Evolutionary conservation across 2,797 vertebrate species (phyloP).

Genomic region (Melanogrammus aeglefinus): DNA sequence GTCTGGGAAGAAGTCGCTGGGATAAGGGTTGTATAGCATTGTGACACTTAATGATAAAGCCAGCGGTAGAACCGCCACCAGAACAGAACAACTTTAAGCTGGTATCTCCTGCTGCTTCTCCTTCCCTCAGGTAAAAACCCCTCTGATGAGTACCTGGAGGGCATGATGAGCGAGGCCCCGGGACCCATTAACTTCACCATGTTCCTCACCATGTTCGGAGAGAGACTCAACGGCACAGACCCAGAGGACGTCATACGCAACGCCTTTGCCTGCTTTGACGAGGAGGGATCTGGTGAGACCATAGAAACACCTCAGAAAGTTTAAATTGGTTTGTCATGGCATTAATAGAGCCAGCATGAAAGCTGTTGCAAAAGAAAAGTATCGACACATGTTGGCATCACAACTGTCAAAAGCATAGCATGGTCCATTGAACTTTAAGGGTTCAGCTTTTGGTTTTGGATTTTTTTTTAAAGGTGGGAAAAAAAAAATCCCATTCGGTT

Average conservation of each 20-base stretch:
- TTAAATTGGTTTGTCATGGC: neutral
- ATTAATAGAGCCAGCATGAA: neutral
- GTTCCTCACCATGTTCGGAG: conserved; percentile 99
- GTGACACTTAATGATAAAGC: neutral
- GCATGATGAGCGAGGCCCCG: conserved; percentile 97
- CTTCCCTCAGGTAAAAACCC: conserved; percentile 90
- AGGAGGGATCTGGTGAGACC: conserved; percentile 87
- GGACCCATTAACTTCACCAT: conserved; percentile 99
- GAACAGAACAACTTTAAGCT: neutral
- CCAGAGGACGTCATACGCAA: conserved; percentile 98
- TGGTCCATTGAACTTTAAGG: neutral
- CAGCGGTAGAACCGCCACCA: neutral
- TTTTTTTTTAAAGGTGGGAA: too few relatives aligned
- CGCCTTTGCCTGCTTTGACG: conserved; percentile 96
- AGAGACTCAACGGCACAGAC: conserved; percentile 95
- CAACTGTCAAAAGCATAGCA: neutral
- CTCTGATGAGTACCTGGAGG: conserved; percentile 95
- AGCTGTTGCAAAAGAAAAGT: too few relatives aligned
- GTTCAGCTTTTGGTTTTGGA: too few relatives aligned
- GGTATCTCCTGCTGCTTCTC: neutral
- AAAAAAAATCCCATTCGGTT: neutral
- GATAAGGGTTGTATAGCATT: neutral
- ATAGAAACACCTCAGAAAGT: neutral
- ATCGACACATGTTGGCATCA: neutral
- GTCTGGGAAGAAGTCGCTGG: neutral